A percentile compares a stretch with the other conserved stretches of the same genome.
These are phyloP conservation scores for Drosophila teissieri DNA, from an alignment of 1,140 invertebrate species.

Conservation along the genomic window DNA sequence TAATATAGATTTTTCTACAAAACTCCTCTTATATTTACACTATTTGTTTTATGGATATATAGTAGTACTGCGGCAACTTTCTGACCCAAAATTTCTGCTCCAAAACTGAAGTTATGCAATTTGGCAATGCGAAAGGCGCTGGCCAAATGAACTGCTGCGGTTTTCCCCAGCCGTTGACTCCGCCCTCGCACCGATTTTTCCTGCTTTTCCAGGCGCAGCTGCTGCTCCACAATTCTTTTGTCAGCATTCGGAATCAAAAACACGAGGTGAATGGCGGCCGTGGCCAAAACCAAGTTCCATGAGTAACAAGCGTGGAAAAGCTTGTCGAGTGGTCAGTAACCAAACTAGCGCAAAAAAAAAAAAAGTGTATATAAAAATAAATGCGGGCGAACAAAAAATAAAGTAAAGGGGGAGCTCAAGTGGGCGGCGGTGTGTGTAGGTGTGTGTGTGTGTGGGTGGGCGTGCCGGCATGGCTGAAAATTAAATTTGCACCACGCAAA, in stretches of 20 bases:
- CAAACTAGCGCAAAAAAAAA: slow-evolving; percentile 19
- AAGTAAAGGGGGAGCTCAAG: slow-evolving; percentile 4
- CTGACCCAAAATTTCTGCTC: background rate
- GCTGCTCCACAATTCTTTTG: slow-evolving; percentile 46
- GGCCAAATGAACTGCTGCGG: slow-evolving; percentile 42
- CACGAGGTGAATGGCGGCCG: slow-evolving; percentile 47
- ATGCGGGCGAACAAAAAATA: slow-evolving; percentile 16
- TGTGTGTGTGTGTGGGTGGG: slow-evolving; percentile 11
- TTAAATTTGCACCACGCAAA: slow-evolving; percentile 41
- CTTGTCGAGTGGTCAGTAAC: slow-evolving; percentile 44
- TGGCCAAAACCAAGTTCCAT: slow-evolving; percentile 56
- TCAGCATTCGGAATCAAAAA: slow-evolving; percentile 43
- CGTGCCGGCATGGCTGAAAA: slow-evolving; percentile 41
- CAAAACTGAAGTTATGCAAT: slow-evolving; percentile 57
- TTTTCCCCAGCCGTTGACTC: slow-evolving; percentile 16
- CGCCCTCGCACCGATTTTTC: slow-evolving; percentile 5
- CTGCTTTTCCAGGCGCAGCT: slow-evolving; percentile 18
- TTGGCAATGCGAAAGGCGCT: slow-evolving; percentile 61
- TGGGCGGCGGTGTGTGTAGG: background rate
- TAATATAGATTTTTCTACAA: too few species aligned
- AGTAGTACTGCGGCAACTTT: background rate
- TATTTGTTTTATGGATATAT: background rate
- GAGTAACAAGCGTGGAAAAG: slow-evolving; percentile 69
- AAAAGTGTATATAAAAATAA: slow-evolving; percentile 23
- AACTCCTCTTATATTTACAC: too few species aligned